Evolutionary conservation across 2,113 vertebrate genomes (phyloP), one percentile per base, ranked within the genome.

Genomic region (Cephalopholis sonnerati): DNA sequence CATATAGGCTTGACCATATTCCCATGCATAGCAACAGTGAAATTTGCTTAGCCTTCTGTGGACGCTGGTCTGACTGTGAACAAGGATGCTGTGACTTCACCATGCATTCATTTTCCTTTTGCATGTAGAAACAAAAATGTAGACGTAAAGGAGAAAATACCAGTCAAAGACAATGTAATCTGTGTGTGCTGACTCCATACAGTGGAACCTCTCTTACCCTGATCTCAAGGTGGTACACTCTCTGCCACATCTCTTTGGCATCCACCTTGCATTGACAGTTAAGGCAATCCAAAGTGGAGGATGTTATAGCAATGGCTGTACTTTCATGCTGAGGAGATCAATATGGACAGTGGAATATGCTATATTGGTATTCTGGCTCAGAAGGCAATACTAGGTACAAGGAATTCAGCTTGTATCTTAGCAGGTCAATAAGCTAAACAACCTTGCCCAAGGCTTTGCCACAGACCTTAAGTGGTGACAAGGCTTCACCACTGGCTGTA

Each of bases 331-430:
- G 11, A 61, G 32, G 2, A n/a, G 10, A 48, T 29, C 24, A 55
- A n/a, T 73, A 3, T 32, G 57, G 12, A 58, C 3, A n/a, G 20
- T 57, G 9, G 13, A 70, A 17, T 70, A 7, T 39, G 12, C 20
- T 70, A 13, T 54, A 15, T 70, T 24, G 22, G 41, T 41, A 70
- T 71, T 68, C 17, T 32, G 48, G 27, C 27, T 68, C 44, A 50
- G 27, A 66, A 5, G 41, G 32, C 20, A n/a, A 39, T n/a, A 57
- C 24, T 6, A 16, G 41, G 41, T 9, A 44, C 41, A 44, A 11
- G 41, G 41, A 44, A 44, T 41, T 41, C 2, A 41, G 16, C 27
- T 58, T 5, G 12, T 58, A 27, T 17, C 55, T 58, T 27, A 25
- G 5, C 24, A 27, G 24, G 9, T 55, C 32, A 39, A 2, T 11